Evolutionary conservation across 1,140 invertebrate species (phyloP), one percentile per base, ranked within the genome.

Genomic region (Bicyclus anynana): DNA sequence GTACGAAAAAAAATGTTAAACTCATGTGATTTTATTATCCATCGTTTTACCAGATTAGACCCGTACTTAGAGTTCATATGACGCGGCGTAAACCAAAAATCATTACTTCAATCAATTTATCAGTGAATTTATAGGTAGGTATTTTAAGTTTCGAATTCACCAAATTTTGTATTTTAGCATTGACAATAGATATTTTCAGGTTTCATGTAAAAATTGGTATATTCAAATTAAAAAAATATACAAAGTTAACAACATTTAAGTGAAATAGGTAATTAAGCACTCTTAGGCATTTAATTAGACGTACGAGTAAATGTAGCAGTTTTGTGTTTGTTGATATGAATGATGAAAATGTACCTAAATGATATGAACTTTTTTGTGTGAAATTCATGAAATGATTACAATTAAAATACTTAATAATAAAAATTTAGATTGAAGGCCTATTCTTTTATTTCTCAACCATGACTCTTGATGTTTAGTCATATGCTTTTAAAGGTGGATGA

Each of bases 71-170:
- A n/a, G n/a, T n/a, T n/a, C n/a, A n/a, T n/a, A n/a, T n/a, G n/a
- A n/a, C n/a, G n/a, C n/a, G n/a, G n/a, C n/a, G n/a, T n/a, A n/a
- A n/a, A n/a, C n/a, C n/a, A n/a, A n/a, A n/a, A n/a, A n/a, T n/a
- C n/a, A n/a, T n/a, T n/a, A n/a, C n/a, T n/a, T n/a, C 42, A 27
- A 18, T 4, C 6, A 47, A 40, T 29, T 27, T 29, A 53, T 26
- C 44, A 53, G 42, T 40, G 21, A 53, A 59, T 59, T 53, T 47
- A 53, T 51, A 7, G 2, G 5, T 44, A 44, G 18, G 1, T 2
- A 1, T 44, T 40, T 7, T 17, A 33, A 33, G 3, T 12, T 9
- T 12, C 13, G 13, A n/a, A 21, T 4, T 10, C 2, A 33, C 10
- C 7, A 10, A 12, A 3, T 6, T 33, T 33, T 10, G 4, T 12